Conservation (phyloP, 2,888 invertebrate species). For the Agonopterix alstromeriana region DNA sequence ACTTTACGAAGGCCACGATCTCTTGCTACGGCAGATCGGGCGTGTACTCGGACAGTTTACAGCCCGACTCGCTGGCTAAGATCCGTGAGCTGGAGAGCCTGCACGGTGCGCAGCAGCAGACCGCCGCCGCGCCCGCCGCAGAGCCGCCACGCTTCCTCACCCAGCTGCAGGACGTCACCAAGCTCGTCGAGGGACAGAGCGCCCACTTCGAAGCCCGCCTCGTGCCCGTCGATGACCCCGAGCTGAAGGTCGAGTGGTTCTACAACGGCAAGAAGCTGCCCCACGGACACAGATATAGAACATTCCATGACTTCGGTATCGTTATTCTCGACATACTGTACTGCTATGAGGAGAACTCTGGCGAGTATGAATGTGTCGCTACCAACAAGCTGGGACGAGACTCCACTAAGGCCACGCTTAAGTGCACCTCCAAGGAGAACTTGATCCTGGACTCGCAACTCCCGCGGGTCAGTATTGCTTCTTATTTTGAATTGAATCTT, state of each 20-base stretch:
- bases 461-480: conserved; percentile 81
- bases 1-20: conserved; percentile 90
- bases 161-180: conserved; percentile 89
- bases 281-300: conserved; percentile 96
- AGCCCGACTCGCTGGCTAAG: conserved; percentile 92
- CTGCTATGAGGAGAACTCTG: conserved; percentile 97
- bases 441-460: conserved; percentile 95
- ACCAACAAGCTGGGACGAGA: conserved; percentile 94
- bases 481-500: neutral
- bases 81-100: conserved; percentile 90
- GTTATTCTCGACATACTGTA: conserved; percentile 96
- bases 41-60: conserved; percentile 91
- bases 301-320: conserved; percentile 98
- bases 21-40: conserved; percentile 90
- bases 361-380: conserved; percentile 95
- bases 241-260: conserved; percentile 96
- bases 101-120: conserved; percentile 80
- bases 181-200: conserved; percentile 95
- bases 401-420: conserved; percentile 88
- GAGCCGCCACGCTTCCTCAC: conserved; percentile 94
- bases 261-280: conserved; percentile 94
- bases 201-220: conserved; percentile 95
- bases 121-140: conserved; percentile 80
- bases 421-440: conserved; percentile 92
- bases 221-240: conserved; percentile 96